A percentile compares a stretch with the other conserved stretches of the same genome.
These are phyloP conservation scores for Corythornis leucogaster DNA, from an alignment of 2,797 vertebrate species.

Conservation along the genomic window DNA sequence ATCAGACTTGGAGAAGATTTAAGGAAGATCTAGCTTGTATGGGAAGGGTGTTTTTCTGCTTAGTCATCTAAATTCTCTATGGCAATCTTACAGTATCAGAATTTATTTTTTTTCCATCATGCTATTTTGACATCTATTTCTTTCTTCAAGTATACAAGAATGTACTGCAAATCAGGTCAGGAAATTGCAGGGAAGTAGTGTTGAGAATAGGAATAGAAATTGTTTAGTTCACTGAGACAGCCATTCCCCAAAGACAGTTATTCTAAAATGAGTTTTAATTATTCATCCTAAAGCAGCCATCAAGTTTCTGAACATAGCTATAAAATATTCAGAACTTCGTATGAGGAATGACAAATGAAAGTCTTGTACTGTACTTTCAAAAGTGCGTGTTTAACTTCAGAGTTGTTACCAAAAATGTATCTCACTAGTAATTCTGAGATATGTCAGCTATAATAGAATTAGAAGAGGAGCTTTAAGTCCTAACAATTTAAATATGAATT, in stretches of 20 bases:
- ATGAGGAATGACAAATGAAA: constrained; percentile 61
- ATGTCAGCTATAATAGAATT: not conserved
- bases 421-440: not conserved
- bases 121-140: not conserved
- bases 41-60: no score
- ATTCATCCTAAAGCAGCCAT: constrained; percentile 47
- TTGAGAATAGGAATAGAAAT: not conserved
- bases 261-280: constrained; percentile 67
- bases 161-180: not conserved
- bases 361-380: not conserved
- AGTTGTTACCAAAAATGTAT: not conserved
- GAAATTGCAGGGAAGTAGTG: constrained; percentile 28
- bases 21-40: no score
- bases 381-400: constrained; percentile 2
- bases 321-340: constrained; percentile 51
- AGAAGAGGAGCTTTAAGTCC: not conserved
- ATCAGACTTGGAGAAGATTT: no score
- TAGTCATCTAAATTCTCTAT: no score
- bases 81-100: no score
- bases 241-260: constrained; percentile 45
- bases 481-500: not conserved
- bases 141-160: constrained; percentile 4
- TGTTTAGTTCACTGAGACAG: constrained; percentile 25
- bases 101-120: not conserved
- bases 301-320: constrained; percentile 19